Evolutionary conservation across 1,140 invertebrate species (phyloP).

Genomic region (Chionoecetes opilio): DNA sequence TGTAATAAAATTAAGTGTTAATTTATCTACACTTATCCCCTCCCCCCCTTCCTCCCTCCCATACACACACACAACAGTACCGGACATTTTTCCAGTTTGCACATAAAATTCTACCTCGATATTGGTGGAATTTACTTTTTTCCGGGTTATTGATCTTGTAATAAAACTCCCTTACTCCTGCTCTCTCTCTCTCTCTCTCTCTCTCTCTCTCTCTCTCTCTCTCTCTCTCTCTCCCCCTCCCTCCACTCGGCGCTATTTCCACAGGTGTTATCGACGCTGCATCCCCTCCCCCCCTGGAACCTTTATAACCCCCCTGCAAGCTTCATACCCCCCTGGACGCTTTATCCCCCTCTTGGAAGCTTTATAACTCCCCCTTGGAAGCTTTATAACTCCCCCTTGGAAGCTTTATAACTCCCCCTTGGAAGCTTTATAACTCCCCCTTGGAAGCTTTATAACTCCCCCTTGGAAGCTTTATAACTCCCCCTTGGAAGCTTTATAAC

Average conservation of each 20-base stretch:
- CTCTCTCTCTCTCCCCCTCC: neutral
- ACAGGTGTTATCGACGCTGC: neutral
- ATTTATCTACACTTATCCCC: neutral
- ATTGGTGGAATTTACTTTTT: neutral
- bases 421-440: no score
- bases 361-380: no score
- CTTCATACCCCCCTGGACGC: no score
- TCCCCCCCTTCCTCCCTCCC: no score
- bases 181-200: neutral
- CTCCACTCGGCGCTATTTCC: neutral
- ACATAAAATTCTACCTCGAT: neutral
- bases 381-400: no score
- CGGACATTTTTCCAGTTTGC: neutral
- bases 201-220: neutral
- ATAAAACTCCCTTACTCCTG: neutral
- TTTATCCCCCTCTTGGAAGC: no score
- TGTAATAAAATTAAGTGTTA: neutral
- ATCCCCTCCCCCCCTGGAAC: neutral
- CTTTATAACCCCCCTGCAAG: no score
- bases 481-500: no score
- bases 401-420: no score
- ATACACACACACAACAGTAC: neutral
- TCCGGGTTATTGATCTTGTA: constrained; percentile 35
- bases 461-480: no score
- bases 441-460: no score